A percentile compares a stretch with the other conserved stretches of the same genome.
These are phyloP conservation scores for Polylopha cassiicola DNA, from an alignment of 2,888 invertebrate genomes.

Conservation along the genomic window DNA sequence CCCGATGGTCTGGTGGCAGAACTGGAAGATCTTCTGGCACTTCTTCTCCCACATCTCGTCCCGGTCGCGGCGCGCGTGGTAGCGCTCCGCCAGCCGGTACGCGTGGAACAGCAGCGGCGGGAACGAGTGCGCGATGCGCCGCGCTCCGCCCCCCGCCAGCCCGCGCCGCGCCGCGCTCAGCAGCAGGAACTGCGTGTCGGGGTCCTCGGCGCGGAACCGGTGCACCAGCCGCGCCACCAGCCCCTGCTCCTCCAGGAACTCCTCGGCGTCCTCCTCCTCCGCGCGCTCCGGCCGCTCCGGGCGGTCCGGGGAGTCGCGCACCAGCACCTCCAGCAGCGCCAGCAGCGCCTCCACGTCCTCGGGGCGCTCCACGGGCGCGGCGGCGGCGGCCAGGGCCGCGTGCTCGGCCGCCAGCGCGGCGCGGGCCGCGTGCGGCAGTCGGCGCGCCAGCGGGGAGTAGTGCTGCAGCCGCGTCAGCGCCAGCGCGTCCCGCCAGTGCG, in stretches of 20 bases:
- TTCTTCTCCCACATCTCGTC: conserved; percentile 99
- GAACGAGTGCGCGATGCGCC: conserved; percentile 91
- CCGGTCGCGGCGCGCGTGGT: conserved; percentile 86
- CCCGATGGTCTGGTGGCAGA: conserved; percentile 96
- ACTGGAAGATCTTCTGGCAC: conserved; percentile 98
- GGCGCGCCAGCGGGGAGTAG: conserved; percentile 88
- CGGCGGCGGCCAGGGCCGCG: conserved; percentile 92
- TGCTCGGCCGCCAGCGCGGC: conserved; percentile 92
- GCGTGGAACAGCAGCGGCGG: conserved; percentile 97
- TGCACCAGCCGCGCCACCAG: conserved; percentile 91
- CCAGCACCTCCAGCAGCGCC: conserved; percentile 88
- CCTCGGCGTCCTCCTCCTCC: conserved; percentile 89
- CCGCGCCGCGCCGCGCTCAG: conserved; percentile 92
- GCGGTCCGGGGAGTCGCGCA: conserved; percentile 90
- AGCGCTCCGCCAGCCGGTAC: conserved; percentile 90
- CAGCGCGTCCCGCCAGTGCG: conserved; percentile 94
- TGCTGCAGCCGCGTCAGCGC: conserved; percentile 91
- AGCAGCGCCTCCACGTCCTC: conserved; percentile 91
- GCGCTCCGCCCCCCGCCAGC: conserved; percentile 92
- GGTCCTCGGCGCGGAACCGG: conserved; percentile 86
- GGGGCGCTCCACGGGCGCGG: conserved; percentile 90
- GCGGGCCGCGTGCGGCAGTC: conserved; percentile 92
- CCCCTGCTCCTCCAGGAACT: conserved; percentile 97
- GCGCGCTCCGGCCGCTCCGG: conserved; percentile 84
- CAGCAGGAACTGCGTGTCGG: conserved; percentile 94